Percentiles rank a stretch among this genome's conserved stretches.
These are phyloP conservation scores for Gymnodraco acuticeps DNA, from an alignment of 2,797 vertebrate species.

Conservation along the genomic window DNA sequence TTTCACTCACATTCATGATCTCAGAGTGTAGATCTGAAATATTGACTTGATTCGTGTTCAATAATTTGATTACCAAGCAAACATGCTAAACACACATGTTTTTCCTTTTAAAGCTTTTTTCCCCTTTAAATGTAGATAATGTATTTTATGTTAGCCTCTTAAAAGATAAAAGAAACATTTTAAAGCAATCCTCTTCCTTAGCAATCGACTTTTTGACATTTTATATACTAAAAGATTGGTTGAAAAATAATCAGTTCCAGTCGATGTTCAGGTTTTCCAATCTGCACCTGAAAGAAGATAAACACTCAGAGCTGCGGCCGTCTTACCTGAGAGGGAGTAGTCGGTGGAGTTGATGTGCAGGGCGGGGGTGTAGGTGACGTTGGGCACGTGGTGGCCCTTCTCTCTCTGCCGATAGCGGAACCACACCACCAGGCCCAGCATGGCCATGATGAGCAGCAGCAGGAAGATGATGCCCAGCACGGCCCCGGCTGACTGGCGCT, in stretches of 20 bases:
- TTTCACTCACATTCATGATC: not conserved
- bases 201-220: not conserved
- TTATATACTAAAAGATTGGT: not conserved
- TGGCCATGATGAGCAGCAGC: slow-evolving; percentile 92
- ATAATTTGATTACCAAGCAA: not conserved
- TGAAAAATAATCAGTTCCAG: not conserved
- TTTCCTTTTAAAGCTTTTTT: not conserved
- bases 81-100: not conserved
- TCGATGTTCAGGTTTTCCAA: not conserved
- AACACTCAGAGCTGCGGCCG: fast-evolving
- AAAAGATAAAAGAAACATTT: not conserved
- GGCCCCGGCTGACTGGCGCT: slow-evolving; percentile 93
- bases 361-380: slow-evolving; percentile 94
- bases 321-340: slow-evolving; percentile 95
- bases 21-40: not conserved
- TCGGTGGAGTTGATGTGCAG: slow-evolving; percentile 93
- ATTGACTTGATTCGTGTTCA: not conserved
- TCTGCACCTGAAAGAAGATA: not conserved
- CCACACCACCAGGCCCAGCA: slow-evolving; percentile 94
- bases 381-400: slow-evolving; percentile 94
- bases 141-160: not conserved
- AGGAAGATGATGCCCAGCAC: slow-evolving; percentile 94
- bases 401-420: slow-evolving; percentile 92
- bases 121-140: not conserved
- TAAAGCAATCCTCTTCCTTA: not conserved